These are phyloP conservation scores for Nemoura dubitans DNA, from an alignment of 2,888 invertebrate genomes.

Conservation along the genomic window DNA sequence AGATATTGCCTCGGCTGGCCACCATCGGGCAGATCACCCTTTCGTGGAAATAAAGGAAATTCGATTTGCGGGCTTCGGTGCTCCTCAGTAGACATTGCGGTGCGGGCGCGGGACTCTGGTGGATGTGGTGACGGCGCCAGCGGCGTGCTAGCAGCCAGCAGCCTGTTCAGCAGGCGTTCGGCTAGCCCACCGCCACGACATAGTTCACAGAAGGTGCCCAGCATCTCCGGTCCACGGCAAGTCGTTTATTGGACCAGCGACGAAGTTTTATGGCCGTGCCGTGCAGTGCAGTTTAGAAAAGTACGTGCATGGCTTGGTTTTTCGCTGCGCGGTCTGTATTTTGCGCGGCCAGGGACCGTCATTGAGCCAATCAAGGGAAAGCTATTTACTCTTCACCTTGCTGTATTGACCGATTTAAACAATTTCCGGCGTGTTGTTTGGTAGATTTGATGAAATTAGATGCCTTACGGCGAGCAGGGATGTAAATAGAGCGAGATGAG, in stretches of 20 bases:
- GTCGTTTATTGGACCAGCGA: neutral
- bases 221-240: neutral
- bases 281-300: neutral
- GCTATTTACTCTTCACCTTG: neutral
- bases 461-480: no score
- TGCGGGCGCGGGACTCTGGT: neutral
- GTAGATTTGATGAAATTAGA: neutral
- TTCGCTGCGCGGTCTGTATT: neutral
- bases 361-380: neutral
- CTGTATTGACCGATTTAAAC: neutral
- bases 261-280: neutral
- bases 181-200: neutral
- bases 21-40: neutral
- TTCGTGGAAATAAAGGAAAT: constrained; percentile 38
- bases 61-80: constrained; percentile 32
- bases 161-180: constrained; percentile 8
- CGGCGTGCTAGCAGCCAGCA: neutral
- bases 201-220: neutral
- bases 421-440: neutral
- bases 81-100: constrained; percentile 8
- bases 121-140: no score
- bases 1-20: neutral
- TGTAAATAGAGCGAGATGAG: no score
- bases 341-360: neutral
- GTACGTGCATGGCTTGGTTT: neutral